Conservation (phyloP, 1,140 invertebrate species). For the Tachypleus tridentatus region DNA sequence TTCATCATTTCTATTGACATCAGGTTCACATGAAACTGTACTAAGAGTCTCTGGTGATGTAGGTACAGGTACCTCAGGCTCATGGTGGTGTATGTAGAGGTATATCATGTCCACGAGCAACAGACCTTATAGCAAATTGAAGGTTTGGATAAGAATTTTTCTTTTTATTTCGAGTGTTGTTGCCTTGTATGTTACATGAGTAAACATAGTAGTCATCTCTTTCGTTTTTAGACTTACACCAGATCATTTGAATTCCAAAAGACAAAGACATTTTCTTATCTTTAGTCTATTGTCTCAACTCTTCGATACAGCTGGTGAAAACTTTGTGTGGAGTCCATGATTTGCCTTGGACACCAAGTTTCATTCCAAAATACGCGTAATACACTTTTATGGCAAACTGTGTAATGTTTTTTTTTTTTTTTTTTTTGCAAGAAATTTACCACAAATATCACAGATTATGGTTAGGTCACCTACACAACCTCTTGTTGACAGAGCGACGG, state of each 20-base stretch:
- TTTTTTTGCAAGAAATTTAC: constrained; percentile 8
- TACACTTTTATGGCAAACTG: constrained; percentile 10
- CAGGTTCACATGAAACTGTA: no score
- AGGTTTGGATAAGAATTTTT: constrained; percentile 38
- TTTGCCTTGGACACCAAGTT: constrained; percentile 24
- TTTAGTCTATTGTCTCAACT: constrained; percentile 20
- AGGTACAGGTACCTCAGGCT: no score
- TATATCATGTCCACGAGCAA: neutral
- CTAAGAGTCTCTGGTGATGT: no score
- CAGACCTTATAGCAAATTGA: neutral
- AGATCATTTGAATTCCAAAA: constrained; percentile 16
- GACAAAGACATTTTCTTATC: constrained; percentile 16
- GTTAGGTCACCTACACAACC: no score
- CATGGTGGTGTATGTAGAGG: no score
- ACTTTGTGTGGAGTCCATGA: constrained; percentile 21
- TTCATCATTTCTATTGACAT: no score
- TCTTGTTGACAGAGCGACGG: no score
- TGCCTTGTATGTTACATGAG: constrained; percentile 14
- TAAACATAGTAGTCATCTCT: constrained; percentile 32
- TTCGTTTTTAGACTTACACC: constrained; percentile 33
- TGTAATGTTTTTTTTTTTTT: constrained; percentile 8
- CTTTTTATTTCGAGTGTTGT: constrained; percentile 26
- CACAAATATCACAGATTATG: constrained; percentile 14
- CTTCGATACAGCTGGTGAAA: constrained; percentile 21
- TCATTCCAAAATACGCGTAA: constrained; percentile 18